phyloP scores from a whole-genome alignment of 2,113 vertebrate genomes.

The Lasiurus cinereus region DNA sequence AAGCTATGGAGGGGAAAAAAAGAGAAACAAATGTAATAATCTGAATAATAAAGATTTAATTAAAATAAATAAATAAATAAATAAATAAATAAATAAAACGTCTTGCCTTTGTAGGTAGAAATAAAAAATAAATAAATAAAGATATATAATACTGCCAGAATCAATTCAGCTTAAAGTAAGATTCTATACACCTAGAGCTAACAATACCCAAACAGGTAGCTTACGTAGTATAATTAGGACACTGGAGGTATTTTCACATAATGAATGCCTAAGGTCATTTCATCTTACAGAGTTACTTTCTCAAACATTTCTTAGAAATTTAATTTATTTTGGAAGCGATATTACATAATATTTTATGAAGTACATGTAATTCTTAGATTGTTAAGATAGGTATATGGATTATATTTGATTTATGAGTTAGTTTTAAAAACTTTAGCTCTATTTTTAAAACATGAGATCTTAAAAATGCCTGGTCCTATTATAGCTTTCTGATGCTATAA shows the following conservation, averaged over 20 bases:
- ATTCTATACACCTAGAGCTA: slow-evolving; percentile 1
- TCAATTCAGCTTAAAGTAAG: slow-evolving; percentile 1
- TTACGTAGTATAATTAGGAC: neutral
- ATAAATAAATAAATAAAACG: too few species aligned
- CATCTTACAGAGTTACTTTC: slow-evolving; percentile 11
- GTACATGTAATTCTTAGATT: slow-evolving; percentile 8
- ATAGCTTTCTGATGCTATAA: neutral
- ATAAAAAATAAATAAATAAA: neutral
- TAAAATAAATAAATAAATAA: too few species aligned
- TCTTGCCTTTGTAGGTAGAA: too few species aligned
- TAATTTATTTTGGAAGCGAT: slow-evolving; percentile 20
- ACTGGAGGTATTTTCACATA: neutral
- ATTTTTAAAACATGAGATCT: neutral
- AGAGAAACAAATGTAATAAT: too few species aligned
- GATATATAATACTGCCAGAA: neutral
- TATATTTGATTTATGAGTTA: slow-evolving; percentile 1
- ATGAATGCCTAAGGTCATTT: neutral
- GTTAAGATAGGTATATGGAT: neutral
- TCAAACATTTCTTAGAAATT: slow-evolving; percentile 37
- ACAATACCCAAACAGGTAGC: neutral
- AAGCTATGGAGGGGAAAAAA: too few species aligned
- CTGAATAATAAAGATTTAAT: too few species aligned
- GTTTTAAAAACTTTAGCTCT: slow-evolving; percentile 29
- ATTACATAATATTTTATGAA: neutral
- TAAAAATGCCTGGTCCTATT: neutral